Evolutionary conservation across 2,888 invertebrate species (phyloP).

Genomic region (Dichetophora obliterata): DNA sequence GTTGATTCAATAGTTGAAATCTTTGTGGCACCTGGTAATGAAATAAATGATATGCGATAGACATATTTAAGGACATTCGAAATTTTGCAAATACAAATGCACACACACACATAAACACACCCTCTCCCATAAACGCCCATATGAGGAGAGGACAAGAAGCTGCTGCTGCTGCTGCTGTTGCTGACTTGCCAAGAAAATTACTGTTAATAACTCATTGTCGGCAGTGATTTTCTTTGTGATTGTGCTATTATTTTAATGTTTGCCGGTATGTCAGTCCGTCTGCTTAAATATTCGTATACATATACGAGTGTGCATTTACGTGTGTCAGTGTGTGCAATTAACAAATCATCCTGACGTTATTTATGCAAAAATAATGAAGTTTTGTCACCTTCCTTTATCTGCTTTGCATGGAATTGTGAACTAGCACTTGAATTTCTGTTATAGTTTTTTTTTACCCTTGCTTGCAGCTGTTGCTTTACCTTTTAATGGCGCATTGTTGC

Average conservation of each 20-base stretch:
- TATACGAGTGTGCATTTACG: slow-evolving; percentile 36
- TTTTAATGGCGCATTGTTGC: slow-evolving; percentile 1
- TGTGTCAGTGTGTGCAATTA: background rate
- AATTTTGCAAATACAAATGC: background rate
- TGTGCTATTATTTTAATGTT: slow-evolving; percentile 15
- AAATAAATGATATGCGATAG: slow-evolving; percentile 14
- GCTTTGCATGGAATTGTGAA: background rate
- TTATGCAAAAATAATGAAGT: slow-evolving; percentile 41
- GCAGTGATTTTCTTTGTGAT: slow-evolving; percentile 14
- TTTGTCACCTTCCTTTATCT: slow-evolving; percentile 36
- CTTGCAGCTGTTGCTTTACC: background rate
- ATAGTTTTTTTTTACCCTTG: background rate
- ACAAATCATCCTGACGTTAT: slow-evolving; percentile 37
- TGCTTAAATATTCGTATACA: background rate
- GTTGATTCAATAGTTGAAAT: slow-evolving; percentile 5
- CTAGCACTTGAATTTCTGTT: background rate
- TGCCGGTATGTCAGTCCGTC: slow-evolving; percentile 16
- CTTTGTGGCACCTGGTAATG: slow-evolving; percentile 18
- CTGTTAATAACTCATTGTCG: slow-evolving; percentile 25
- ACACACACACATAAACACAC: background rate
- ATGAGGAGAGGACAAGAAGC: background rate
- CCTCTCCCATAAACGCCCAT: background rate
- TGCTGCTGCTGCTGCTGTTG: background rate
- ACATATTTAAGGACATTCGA: background rate
- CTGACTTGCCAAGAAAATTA: slow-evolving; percentile 11